Conservation (phyloP, 2,113 vertebrate species). For the Amphilophus citrinellus region DNA sequence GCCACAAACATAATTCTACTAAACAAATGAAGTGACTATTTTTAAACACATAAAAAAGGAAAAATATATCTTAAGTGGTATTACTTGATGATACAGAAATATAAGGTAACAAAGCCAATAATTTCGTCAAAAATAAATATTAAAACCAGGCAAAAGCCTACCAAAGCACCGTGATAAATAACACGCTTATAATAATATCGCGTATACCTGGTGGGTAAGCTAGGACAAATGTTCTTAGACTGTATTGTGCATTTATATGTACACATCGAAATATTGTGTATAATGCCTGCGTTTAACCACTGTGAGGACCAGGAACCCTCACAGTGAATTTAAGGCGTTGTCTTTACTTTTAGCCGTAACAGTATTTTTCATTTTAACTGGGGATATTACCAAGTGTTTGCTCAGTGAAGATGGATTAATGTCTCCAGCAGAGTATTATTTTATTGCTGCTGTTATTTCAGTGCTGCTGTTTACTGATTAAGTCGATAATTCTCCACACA, state of each 20-base stretch:
- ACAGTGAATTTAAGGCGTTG: not conserved
- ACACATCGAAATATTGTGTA: not conserved
- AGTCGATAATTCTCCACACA: constrained; percentile 55
- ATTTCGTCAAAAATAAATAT: not conserved
- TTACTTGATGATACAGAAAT: not conserved
- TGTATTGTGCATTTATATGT: not conserved
- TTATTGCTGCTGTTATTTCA: not conserved
- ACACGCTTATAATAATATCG: not conserved
- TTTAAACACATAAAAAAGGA: not conserved
- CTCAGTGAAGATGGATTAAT: constrained; percentile 10
- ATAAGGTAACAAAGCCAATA: not conserved
- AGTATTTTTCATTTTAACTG: not conserved
- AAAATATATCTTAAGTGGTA: not conserved
- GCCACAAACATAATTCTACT: not conserved
- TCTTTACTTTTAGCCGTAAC: not conserved
- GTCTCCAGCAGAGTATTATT: constrained; percentile 22
- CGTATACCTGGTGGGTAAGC: not conserved
- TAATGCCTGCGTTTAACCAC: not conserved
- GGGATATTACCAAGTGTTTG: not conserved
- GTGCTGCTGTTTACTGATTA: constrained; percentile 38
- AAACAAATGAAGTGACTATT: not conserved
- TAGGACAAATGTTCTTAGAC: not conserved
- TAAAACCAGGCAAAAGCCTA: not conserved
- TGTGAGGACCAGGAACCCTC: not conserved
- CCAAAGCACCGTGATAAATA: not conserved